Base-by-base conservation (phyloP, 1,140 invertebrate species). In the Apis mellifera region DNA sequence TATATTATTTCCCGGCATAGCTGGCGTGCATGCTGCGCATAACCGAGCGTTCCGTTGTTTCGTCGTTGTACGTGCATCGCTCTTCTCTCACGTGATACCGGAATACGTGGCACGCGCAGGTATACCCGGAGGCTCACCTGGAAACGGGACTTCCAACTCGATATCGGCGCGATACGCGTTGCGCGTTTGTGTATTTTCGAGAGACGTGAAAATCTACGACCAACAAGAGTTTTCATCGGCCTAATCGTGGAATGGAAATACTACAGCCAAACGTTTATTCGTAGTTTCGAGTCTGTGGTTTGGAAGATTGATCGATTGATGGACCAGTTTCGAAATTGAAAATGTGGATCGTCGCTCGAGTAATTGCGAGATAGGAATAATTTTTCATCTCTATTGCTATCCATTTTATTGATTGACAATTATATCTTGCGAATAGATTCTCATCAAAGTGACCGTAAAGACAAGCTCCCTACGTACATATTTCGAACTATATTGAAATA, bases 1-100 rank as follows among this genome's bases (percentile, higher is more conserved):
- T 93, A 90, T 89, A 93, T 93, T 92, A 93, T 93, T 93, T 93
- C 91, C 77, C 69, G 82, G 90, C 84, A 86, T 88, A 89, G 90
- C 84, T 85, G 74, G 69, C 83, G 64, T 81, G 83, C 76, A 84
- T 78, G 85, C 72, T 87, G 82, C 70, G 85, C 86, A 78, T 87
- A 87, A 87, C 78, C 86, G 75, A 77, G 82, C 60, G 74, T 71
- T 65, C 75, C 70, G 70, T 75, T 79, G 79, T 79, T 82, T 78
- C 86, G 60, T 73, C 77, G 65, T 74, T 82, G 79, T 78, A 78
- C 78, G 86, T 76, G 83, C 76, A 72, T 77, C 83, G 76, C 68
- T 73, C 70, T 65, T 73, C 70, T 65, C 78, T 83, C 78, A 75
- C 80, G 73, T 75, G 80, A 85, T 64, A 87, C 72, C 83, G 76